Base-by-base conservation (phyloP, 1,140 invertebrate genomes). In the Pomacea maculata region DNA sequence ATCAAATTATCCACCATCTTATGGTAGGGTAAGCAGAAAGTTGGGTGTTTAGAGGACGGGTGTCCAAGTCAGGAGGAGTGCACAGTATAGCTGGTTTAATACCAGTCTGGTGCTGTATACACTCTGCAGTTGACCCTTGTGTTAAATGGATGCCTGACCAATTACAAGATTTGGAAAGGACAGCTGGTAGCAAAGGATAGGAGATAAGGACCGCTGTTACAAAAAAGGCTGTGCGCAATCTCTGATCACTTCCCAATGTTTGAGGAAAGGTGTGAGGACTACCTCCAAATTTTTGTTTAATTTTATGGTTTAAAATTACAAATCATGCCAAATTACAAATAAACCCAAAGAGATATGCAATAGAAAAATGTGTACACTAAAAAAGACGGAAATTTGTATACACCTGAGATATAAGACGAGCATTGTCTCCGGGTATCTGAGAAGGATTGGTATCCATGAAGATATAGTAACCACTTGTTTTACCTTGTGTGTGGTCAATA, bases 381-480 rank as follows among this genome's bases (percentile, higher is more conserved):
- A 70, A 70, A 21, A 34, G 64, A 12, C 67, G 11, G 34, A 11
- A 34, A 25, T 12, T 70, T 70, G 5, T 19, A 72, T 8, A 72
- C 10, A 80, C 72, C 61, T 80, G 72, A 17, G 78, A 80, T 4
- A 10, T n/a, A 68, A 73, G 57, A 57, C 86, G 72, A 25, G 89
- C 90, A 78, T 81, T 87, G 82, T 96, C 95, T 86, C 95, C 95
- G 29, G 91, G 89, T 65, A 92, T 87, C 63, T 93, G 90, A 0
- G 94, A 94, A 0, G 86, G 72, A 17, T 95, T 94, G 61, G 77
- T 54, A 65, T 78, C 77, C 11, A 78, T 78, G 77, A 54, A 78
- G 55, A 75, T 75, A 70, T 81, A 81, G 70, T 78, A 72, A 70
- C 83, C 81, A 14, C n/a, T 14, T 25, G 54, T 54, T 75, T 61